These are phyloP conservation scores for Saccostrea cuccullata DNA, from an alignment of 1,140 invertebrate genomes.

Conservation along the genomic window DNA sequence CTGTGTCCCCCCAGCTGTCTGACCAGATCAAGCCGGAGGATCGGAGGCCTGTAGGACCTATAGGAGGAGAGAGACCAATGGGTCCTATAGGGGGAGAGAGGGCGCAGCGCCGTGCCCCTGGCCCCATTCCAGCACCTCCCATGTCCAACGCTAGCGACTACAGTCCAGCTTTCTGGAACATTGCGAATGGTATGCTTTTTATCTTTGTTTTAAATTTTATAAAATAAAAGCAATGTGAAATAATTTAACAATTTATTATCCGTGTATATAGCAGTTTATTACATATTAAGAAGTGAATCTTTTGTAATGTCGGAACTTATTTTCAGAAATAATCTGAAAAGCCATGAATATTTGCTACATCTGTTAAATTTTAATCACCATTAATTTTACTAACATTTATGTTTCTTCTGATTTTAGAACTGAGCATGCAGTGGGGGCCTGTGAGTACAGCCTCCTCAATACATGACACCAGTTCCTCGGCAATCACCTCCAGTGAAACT, in stretches of 20 bases:
- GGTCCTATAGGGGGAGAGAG: slow-evolving; percentile 62
- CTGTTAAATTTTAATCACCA: no score
- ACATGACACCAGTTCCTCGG: slow-evolving; percentile 43
- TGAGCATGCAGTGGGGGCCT: slow-evolving; percentile 64
- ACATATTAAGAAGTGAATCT: no score
- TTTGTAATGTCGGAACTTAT: no score
- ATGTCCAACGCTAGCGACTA: slow-evolving; percentile 51
- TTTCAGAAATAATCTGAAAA: no score
- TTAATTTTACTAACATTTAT: background rate
- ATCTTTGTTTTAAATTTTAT: background rate
- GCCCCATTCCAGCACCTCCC: slow-evolving; percentile 32
- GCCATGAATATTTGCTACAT: no score
- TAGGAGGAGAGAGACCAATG: slow-evolving; percentile 62
- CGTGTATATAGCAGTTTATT: no score
- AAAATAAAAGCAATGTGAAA: no score
- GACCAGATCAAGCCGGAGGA: slow-evolving; percentile 61
- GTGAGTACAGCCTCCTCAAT: slow-evolving; percentile 56
- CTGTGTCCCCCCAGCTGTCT: slow-evolving; percentile 62
- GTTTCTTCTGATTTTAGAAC: slow-evolving; percentile 53
- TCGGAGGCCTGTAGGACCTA: slow-evolving; percentile 63
- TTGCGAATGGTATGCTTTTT: slow-evolving; percentile 53
- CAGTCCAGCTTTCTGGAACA: slow-evolving; percentile 62
- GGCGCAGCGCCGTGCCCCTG: slow-evolving; percentile 64
- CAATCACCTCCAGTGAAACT: slow-evolving; percentile 40
- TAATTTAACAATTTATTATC: no score